Percentiles rank a stretch among this genome's conserved stretches.
These are phyloP conservation scores for Leptinotarsa lineolata DNA, from an alignment of 1,140 invertebrate genomes.

Conservation along the genomic window DNA sequence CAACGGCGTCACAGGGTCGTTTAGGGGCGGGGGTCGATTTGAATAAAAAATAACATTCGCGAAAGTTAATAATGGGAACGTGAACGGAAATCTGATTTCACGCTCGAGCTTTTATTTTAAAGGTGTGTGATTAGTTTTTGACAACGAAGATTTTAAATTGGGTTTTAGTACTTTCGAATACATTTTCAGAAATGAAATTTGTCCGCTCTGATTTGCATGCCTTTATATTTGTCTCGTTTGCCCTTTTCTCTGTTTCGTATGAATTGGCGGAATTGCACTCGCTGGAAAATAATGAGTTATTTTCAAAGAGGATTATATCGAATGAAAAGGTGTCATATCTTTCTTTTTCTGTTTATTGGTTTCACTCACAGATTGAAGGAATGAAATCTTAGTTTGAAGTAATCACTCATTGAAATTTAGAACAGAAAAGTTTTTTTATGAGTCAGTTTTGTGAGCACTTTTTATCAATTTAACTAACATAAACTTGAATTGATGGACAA, in stretches of 20 bases:
- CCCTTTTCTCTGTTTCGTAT: slow-evolving; percentile 4
- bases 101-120: slow-evolving; percentile 50
- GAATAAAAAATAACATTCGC: slow-evolving; percentile 56
- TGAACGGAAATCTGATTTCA: slow-evolving; percentile 55
- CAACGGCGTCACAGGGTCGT: slow-evolving; percentile 23
- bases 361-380: too few species aligned
- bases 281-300: too few species aligned
- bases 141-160: slow-evolving; percentile 53
- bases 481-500: too few species aligned
- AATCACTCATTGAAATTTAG: too few species aligned
- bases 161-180: slow-evolving; percentile 49
- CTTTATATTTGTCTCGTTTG: slow-evolving; percentile 23
- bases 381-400: too few species aligned
- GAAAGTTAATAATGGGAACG: slow-evolving; percentile 56
- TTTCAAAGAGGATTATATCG: too few species aligned
- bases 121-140: slow-evolving; percentile 54
- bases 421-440: too few species aligned
- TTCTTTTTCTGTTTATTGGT: too few species aligned
- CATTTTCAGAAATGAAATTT: slow-evolving; percentile 47
- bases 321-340: too few species aligned
- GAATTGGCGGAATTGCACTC: neutral
- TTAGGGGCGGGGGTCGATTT: slow-evolving; percentile 46
- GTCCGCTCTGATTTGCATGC: slow-evolving; percentile 32
- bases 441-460: too few species aligned
- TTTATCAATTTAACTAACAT: too few species aligned